A percentile compares a stretch with the other conserved stretches of the same genome.
Conservation (phyloP, 2,113 vertebrate species). For the Pycnonotus jocosus region DNA sequence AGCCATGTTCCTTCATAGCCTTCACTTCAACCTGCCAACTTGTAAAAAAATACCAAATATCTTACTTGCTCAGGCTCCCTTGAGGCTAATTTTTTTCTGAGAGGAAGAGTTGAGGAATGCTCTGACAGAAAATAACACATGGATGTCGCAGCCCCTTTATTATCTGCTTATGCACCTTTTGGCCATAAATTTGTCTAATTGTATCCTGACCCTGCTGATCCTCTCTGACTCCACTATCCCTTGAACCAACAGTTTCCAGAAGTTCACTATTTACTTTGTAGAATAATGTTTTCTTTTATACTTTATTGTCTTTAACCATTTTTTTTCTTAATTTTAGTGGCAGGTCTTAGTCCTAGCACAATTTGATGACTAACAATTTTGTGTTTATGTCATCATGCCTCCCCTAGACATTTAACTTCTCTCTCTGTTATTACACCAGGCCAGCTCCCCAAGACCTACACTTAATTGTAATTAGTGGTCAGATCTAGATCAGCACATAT, state of each 20-base stretch:
- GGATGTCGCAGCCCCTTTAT: background rate
- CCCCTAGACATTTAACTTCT: background rate
- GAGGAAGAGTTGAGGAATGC: background rate
- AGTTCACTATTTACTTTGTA: background rate
- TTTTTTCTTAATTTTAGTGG: background rate
- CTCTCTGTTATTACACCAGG: background rate
- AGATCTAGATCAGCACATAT: background rate
- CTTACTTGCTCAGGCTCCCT: background rate
- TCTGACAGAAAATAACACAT: background rate
- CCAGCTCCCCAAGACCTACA: background rate
- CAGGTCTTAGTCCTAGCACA: background rate
- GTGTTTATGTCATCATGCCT: background rate
- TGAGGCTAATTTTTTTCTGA: background rate
- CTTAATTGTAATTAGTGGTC: slow-evolving; percentile 12
- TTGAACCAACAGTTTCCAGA: background rate
- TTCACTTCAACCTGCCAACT: background rate
- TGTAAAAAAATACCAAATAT: background rate
- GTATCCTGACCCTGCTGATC: background rate
- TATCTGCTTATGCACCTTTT: background rate
- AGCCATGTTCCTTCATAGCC: background rate
- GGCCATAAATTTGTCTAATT: background rate
- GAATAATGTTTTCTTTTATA: background rate
- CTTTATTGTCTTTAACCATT: background rate
- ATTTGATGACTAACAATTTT: background rate
- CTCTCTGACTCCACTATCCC: background rate